Percentiles rank a stretch among this genome's conserved stretches.
Evolutionary conservation across 2,113 vertebrate genomes (phyloP).

Genomic region (Paramisgurnus dabryanus): DNA sequence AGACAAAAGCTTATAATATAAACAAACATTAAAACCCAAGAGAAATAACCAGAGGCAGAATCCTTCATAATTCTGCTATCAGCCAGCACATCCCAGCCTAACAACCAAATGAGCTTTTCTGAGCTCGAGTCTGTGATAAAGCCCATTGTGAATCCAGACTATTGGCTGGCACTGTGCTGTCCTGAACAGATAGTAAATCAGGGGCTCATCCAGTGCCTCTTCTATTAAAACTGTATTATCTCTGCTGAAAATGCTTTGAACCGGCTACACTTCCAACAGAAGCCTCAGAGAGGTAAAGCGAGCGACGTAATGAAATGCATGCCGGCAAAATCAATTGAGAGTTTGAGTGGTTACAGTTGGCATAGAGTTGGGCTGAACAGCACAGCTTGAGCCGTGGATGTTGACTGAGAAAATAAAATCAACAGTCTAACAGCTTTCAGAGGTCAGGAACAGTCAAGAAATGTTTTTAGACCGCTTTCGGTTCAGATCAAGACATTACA

Average conservation of each 20-base stretch:
- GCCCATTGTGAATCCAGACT: conserved; percentile 38
- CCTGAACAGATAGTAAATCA: conserved; percentile 46
- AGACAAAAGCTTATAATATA: conserved; percentile 13
- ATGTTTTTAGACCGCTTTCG: background rate
- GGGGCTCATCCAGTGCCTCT: conserved; percentile 36
- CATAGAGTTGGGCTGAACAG: conserved; percentile 21
- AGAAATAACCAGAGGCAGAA: conserved; percentile 34
- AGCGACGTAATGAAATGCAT: conserved; percentile 21
- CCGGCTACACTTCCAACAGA: conserved; percentile 12
- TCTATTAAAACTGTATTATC: conserved; percentile 57
- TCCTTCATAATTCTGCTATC: conserved; percentile 43
- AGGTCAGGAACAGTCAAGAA: background rate
- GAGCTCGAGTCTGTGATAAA: conserved; percentile 32
- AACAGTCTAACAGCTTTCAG: background rate
- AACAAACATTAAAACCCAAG: conserved; percentile 2
- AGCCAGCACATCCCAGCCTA: background rate
- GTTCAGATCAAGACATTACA: background rate
- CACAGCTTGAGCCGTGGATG: conserved; percentile 35
- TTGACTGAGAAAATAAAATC: conserved; percentile 15
- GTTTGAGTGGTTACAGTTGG: conserved; percentile 27
- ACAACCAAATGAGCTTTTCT: conserved; percentile 48
- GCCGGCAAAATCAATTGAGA: conserved; percentile 13
- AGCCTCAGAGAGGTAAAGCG: background rate
- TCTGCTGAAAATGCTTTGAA: conserved; percentile 31
- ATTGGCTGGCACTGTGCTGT: conserved; percentile 45